Base-by-base conservation (phyloP, 1,140 invertebrate species). In the Cherax quadricarinatus region DNA sequence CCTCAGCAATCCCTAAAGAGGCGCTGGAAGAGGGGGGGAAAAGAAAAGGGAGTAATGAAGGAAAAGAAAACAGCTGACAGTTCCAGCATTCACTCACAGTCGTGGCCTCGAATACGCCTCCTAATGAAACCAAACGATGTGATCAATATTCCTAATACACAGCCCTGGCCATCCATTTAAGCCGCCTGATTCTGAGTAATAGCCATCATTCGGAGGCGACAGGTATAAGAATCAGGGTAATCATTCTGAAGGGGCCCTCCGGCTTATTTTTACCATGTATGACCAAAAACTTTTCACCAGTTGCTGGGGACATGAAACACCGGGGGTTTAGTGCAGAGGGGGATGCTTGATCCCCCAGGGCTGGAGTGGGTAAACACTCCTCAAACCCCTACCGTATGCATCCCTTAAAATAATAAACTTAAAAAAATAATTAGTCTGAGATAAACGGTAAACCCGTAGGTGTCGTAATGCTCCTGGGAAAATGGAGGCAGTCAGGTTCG, bases 101-200 rank as follows among this genome's bases (percentile, higher is more conserved):
- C 89, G 66, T 62, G 83, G 57, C 75, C 84, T 86, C 89, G 89
- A 91, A 91, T 91, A 91, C 89, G 89, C 24, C 48, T 85, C 89
- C 89, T 91, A 91, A 91, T 91, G 89, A 91, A 86, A 91, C 83
- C 89, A 91, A 91, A 91, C 86, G 89, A 86, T 91, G 89, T 80
- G 89, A 91, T 91, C 89, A 91, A 91, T 91, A 91, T 91, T 91
- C 89, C 89, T 91, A 91, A 91, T 91, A 91, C 89, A 91, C 75
- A 91, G 83, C 89, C 89, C 86, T 91, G 86, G 89, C 83, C 89
- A 91, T 91, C 89, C 89, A 91, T 91, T 91, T 91, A 86, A 91
- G 78, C 89, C 75, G 84, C 84, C 89, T 91, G 89, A 91, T 91
- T 86, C 89, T 91, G 89, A 91, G 89, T 91, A 91, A 91, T 86